These are phyloP conservation scores for Caenorhabditis briggsae DNA, from an alignment of 1,140 invertebrate species.

Conservation along the genomic window DNA sequence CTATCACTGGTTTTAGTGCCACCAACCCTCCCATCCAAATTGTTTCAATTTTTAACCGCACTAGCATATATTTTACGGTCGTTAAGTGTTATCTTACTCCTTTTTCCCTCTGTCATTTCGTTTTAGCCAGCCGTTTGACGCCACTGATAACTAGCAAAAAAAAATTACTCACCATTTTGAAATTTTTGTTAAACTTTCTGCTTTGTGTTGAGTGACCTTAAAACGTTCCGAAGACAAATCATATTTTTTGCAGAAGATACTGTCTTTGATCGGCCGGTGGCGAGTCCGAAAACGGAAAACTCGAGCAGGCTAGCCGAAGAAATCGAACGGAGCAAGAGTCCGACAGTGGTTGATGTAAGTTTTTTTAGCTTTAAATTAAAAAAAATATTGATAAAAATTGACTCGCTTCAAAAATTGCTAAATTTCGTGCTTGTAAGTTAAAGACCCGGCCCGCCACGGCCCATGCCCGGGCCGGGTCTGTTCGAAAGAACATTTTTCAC, in stretches of 20 bases:
- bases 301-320: slow-evolving; percentile 48
- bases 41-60: slow-evolving; percentile 33
- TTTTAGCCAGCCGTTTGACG: neutral
- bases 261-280: slow-evolving; percentile 36
- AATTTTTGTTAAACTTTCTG: neutral
- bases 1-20: neutral
- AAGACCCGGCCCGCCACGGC: too few relatives aligned
- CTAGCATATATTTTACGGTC: slow-evolving; percentile 33
- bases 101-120: neutral
- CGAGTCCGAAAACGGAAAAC: slow-evolving; percentile 46
- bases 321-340: slow-evolving; percentile 48
- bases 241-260: slow-evolving; percentile 38
- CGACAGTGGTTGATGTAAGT: neutral
- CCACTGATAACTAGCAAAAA: neutral
- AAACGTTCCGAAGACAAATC: neutral
- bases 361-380: neutral
- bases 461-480: too few relatives aligned
- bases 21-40: neutral
- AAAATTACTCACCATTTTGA: slow-evolving; percentile 4
- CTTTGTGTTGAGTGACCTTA: neutral
- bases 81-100: slow-evolving; percentile 5
- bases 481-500: too few relatives aligned
- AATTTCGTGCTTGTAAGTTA: too few relatives aligned
- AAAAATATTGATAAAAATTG: too few relatives aligned
- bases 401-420: too few relatives aligned